These are phyloP conservation scores for fruit fly (Drosophila melanogaster) DNA, from an alignment of 1,140 invertebrate genomes.

Conservation along the genomic window DNA sequence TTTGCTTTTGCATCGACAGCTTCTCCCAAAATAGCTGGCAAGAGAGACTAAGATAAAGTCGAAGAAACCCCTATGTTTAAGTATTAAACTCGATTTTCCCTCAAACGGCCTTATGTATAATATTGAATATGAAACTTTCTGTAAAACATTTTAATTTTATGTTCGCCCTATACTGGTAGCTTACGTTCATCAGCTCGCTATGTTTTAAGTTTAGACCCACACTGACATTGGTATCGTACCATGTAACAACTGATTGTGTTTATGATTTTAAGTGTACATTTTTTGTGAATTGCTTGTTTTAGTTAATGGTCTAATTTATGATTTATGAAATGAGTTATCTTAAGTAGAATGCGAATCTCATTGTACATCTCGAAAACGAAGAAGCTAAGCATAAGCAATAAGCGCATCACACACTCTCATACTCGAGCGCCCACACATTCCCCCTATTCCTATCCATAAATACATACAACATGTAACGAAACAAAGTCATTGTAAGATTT, in stretches of 20 bases:
- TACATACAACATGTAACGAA: constrained; percentile 56
- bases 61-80: constrained; percentile 51
- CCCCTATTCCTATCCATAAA: constrained; percentile 13
- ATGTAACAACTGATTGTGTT: constrained; percentile 51
- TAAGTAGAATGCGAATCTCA: constrained; percentile 76
- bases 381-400: constrained; percentile 38
- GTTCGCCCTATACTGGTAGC: constrained; percentile 63
- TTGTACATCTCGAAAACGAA: constrained; percentile 49
- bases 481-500: constrained; percentile 64
- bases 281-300: constrained; percentile 67
- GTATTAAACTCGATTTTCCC: constrained; percentile 54
- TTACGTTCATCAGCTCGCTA: constrained; percentile 71
- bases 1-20: constrained; percentile 43
- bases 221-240: constrained; percentile 12
- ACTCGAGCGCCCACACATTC: constrained; percentile 40
- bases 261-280: constrained; percentile 76
- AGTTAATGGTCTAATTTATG: constrained; percentile 67
- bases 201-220: constrained; percentile 49
- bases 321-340: constrained; percentile 59
- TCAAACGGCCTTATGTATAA: constrained; percentile 77
- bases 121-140: constrained; percentile 74
- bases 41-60: constrained; percentile 14
- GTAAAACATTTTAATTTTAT: constrained; percentile 64
- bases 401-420: constrained; percentile 42
- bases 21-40: constrained; percentile 3